Evolutionary conservation across 2,888 invertebrate species (phyloP), one percentile per base, ranked within the genome.

Genomic region (Agrilus cyanescens): DNA sequence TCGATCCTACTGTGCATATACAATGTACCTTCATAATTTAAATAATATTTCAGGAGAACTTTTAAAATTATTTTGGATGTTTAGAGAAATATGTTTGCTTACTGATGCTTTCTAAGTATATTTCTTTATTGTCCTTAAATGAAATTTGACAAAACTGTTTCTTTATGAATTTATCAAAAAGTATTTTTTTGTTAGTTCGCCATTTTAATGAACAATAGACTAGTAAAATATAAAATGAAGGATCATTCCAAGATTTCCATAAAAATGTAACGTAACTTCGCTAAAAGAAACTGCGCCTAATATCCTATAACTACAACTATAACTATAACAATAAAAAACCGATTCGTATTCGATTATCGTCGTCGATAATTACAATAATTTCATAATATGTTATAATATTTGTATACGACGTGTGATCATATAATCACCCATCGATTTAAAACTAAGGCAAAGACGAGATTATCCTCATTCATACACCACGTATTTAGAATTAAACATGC

Each of bases 401-500:
- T 25, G 25, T 10, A 10, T 25, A 45, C 37, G 38, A 43, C 47
- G 44, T 35, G 40, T 37, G 43, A 44, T 46, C 44, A 25, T 41
- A 44, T 50, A 55, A 54, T 53, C 56, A 49, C 57, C 25, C 4
- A 50, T 50, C 45, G 51, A 54, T 53, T 57, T 50, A 56, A 54
- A 63, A 64, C 64, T 62, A 65, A 65, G 64, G 64, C 64, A 65
- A 56, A 65, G 62, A 58, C 56, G 60, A 61, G 60, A 56, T 53
- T 57, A 25, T 50, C 50, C 40, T 30, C 57, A 59, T 53, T 50
- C 52, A 50, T 52, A 59, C 56, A 56, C 57, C 60, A 59, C 58
- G 56, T 53, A 61, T 65, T 65, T 64, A 64, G 65, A 65, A 65
- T 63, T 62, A 63, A 60, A 58, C 60, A 60, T 62, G 62, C 59